phyloP scores from a whole-genome alignment of 1,140 invertebrate species.

The Ylistrum balloti region DNA sequence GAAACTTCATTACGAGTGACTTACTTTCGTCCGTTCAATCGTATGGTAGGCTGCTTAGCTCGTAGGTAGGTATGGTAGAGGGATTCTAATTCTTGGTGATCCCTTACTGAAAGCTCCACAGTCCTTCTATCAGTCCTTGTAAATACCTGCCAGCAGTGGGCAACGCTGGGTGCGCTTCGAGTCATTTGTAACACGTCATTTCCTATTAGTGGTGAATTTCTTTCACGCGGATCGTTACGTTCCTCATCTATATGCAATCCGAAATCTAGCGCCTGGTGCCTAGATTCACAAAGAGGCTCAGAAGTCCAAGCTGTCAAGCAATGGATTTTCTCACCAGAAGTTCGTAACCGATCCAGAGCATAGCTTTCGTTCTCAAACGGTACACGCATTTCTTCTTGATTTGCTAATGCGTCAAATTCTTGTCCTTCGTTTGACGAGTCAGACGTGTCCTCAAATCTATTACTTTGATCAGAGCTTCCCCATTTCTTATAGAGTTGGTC shows the following conservation, averaged over 20 bases:
- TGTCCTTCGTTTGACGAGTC: neutral
- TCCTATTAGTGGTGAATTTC: neutral
- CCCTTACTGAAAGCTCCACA: neutral
- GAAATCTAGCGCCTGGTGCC: neutral
- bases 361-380: neutral
- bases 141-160: neutral
- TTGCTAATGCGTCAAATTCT: neutral
- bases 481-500: neutral
- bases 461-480: neutral
- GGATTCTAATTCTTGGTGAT: neutral
- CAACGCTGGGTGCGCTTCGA: neutral
- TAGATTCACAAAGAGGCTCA: neutral
- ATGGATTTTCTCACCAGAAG: neutral
- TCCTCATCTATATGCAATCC: neutral
- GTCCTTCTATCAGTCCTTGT: neutral
- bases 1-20: neutral
- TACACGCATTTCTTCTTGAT: neutral
- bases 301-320: neutral
- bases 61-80: neutral
- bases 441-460: neutral
- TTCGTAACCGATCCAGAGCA: neutral
- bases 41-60: neutral
- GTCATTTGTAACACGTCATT: neutral
- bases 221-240: neutral
- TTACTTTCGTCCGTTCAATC: neutral